Evolutionary conservation across 2,888 invertebrate genomes (phyloP).

Genomic region (Fragum sueziense): DNA sequence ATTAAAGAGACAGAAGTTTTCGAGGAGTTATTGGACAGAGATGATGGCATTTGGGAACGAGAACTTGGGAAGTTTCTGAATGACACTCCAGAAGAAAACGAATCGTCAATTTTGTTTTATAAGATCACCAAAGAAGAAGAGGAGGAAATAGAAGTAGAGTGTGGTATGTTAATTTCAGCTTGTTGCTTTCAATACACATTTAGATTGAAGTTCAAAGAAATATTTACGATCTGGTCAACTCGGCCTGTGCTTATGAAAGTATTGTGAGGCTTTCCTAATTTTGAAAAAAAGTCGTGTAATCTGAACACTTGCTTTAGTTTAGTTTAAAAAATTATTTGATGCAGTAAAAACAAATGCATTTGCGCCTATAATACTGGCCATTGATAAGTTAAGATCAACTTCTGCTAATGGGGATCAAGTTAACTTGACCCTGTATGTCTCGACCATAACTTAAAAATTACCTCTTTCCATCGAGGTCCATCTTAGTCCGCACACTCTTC

Average conservation of each 20-base stretch:
- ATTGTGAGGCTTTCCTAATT: too few species aligned
- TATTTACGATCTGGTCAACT: too few species aligned
- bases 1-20: constrained; percentile 79
- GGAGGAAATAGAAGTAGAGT: constrained; percentile 82
- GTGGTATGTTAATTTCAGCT: constrained; percentile 75
- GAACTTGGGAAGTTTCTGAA: constrained; percentile 81
- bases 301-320: too few species aligned
- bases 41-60: constrained; percentile 81
- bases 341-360: not conserved
- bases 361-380: not conserved
- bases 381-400: not conserved
- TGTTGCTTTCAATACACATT: too few species aligned
- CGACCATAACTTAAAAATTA: too few species aligned
- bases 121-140: constrained; percentile 81
- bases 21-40: constrained; percentile 81
- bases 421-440: too few species aligned
- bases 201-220: too few species aligned
- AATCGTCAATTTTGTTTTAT: constrained; percentile 80
- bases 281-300: too few species aligned
- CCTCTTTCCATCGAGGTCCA: too few species aligned
- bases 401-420: too few species aligned
- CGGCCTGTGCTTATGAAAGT: too few species aligned
- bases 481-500: too few species aligned
- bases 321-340: not conserved
- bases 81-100: constrained; percentile 80